These are phyloP conservation scores for Apostichopus japonicus DNA, from an alignment of 35 echinoderm and acorn worm species.

Conservation along the genomic window DNA sequence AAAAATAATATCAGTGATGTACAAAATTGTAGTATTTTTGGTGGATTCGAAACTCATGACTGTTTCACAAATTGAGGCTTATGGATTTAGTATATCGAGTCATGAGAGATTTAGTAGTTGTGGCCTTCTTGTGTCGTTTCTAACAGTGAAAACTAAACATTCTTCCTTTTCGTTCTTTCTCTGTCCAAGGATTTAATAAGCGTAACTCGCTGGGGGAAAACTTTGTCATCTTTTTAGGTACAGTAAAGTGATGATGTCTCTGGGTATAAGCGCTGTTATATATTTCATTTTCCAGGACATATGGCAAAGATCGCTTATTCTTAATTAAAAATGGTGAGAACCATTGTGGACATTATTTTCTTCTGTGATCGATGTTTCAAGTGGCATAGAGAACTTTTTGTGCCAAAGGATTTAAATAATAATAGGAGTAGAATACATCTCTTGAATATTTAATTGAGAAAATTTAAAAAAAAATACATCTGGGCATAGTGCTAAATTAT, in stretches of 20 bases:
- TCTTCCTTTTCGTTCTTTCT: constrained; percentile 8
- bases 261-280: neutral
- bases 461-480: constrained; percentile 51
- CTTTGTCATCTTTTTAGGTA: too few relatives aligned
- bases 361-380: constrained; percentile 57
- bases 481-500: constrained; percentile 61
- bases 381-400: constrained; percentile 52
- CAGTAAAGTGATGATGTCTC: too few relatives aligned
- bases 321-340: constrained; percentile 8
- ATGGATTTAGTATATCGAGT: constrained; percentile 10
- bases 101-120: constrained; percentile 27
- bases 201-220: neutral
- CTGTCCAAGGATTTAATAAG: neutral
- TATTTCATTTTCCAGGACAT: constrained; percentile 1
- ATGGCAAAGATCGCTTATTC: neutral
- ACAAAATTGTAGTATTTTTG: constrained; percentile 32
- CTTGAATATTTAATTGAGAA: constrained; percentile 47
- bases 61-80: constrained; percentile 12
- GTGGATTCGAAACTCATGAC: constrained; percentile 34
- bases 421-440: constrained; percentile 49
- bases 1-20: constrained; percentile 13
- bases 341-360: constrained; percentile 30
- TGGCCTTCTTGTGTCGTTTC: constrained; percentile 44
- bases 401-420: constrained; percentile 51
- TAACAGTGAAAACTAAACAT: constrained; percentile 15